Evolutionary conservation across 2,797 vertebrate genomes (phyloP).

Genomic region (Pangasius macronema): DNA sequence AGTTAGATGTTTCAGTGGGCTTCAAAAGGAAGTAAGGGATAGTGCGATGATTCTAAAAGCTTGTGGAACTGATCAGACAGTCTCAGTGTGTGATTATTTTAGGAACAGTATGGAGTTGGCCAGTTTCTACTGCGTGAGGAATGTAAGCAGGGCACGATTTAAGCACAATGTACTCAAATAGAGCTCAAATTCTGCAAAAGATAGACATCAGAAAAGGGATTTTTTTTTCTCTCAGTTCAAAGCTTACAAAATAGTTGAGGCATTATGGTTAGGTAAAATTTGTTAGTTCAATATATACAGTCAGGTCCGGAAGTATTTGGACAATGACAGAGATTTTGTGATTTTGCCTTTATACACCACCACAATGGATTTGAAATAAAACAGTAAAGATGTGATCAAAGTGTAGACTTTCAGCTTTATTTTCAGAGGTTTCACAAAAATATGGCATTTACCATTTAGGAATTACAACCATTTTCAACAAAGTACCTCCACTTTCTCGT

Average conservation of each 20-base stretch:
- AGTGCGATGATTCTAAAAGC: constrained; percentile 46
- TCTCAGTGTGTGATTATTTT: constrained; percentile 10
- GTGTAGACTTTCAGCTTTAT: too few species aligned
- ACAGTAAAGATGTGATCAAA: too few species aligned
- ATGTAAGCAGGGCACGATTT: not conserved
- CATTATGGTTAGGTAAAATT: not conserved
- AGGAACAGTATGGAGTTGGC: not conserved
- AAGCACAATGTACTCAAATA: not conserved
- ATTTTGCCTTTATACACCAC: too few species aligned
- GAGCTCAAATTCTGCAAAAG: not conserved
- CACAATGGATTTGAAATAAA: too few species aligned
- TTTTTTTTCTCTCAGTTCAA: not conserved
- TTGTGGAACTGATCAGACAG: constrained; percentile 33
- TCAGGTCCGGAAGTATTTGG: too few species aligned
- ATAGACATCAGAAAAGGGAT: not conserved
- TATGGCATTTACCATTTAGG: too few species aligned
- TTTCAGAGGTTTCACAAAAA: too few species aligned
- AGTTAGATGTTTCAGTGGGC: constrained; percentile 41
- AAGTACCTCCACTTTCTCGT: too few species aligned
- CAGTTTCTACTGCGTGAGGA: not conserved
- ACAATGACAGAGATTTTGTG: too few species aligned
- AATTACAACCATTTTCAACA: too few species aligned
- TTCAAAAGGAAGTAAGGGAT: constrained; percentile 32
- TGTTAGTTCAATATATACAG: not conserved
- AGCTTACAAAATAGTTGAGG: not conserved